Conservation (phyloP, 2,113 vertebrate genomes). For the Aepyceros melampus region DNA sequence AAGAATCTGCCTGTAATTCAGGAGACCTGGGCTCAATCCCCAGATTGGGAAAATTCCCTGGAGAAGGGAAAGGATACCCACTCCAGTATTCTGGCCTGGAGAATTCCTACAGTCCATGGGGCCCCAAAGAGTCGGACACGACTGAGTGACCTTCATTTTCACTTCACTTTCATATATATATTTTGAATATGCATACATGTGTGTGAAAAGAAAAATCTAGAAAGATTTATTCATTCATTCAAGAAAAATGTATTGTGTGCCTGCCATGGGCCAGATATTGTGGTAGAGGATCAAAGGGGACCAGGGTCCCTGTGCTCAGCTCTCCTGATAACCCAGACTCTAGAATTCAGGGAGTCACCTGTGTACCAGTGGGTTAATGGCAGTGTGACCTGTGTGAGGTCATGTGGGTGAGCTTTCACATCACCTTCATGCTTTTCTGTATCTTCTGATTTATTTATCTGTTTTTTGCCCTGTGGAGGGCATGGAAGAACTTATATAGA, state of each 20-base stretch:
- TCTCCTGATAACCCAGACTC: neutral
- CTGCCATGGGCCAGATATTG: neutral
- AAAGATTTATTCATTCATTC: neutral
- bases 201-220: neutral
- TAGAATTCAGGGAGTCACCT: rapidly evolving
- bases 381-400: rapidly evolving
- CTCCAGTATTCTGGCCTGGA: neutral
- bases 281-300: neutral
- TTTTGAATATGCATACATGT: neutral
- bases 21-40: neutral
- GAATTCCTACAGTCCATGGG: neutral
- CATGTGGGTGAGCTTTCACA: neutral
- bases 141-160: neutral
- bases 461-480: neutral
- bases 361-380: neutral
- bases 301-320: rapidly evolving
- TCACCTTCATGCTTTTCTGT: neutral
- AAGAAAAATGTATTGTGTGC: rapidly evolving
- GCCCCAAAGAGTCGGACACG: rapidly evolving
- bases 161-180: neutral
- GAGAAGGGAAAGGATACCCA: neutral
- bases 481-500: neutral
- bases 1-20: neutral
- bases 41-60: neutral
- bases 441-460: neutral